Evolutionary conservation across 92 coral and sea anemone species (phyloP).

Genomic region (Parazoanthus swiftii): DNA sequence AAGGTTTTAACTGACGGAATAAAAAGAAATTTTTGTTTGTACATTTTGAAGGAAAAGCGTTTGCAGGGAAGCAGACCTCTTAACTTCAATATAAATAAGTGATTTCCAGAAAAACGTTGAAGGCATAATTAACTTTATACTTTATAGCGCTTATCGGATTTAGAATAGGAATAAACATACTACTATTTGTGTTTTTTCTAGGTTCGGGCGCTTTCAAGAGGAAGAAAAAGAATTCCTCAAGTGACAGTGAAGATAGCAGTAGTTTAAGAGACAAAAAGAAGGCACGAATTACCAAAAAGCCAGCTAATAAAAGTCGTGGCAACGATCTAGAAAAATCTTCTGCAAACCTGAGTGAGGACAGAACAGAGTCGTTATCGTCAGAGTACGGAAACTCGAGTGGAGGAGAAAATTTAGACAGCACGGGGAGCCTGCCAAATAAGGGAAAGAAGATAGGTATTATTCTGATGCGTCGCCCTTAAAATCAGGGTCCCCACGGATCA

Average conservation of each 20-base stretch:
- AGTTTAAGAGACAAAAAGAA: neutral
- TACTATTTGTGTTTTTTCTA: neutral
- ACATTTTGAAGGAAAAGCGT: too few species aligned
- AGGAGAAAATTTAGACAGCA: neutral
- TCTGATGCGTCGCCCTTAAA: neutral
- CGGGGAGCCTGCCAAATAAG: neutral
- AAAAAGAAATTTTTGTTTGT: too few species aligned
- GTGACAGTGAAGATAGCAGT: slow-evolving; percentile 12
- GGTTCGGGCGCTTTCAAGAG: slow-evolving; percentile 49
- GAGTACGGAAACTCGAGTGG: slow-evolving; percentile 19
- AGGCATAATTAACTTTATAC: too few species aligned
- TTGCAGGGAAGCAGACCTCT: too few species aligned
- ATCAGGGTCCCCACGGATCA: too few species aligned
- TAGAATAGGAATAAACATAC: too few species aligned
- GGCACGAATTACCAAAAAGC: neutral
- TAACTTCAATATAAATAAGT: too few species aligned
- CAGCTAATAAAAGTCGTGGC: neutral
- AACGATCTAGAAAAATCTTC: neutral
- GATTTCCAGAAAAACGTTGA: too few species aligned
- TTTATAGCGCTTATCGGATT: too few species aligned
- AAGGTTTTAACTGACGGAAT: too few species aligned
- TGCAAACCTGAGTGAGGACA: neutral
- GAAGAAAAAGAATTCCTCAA: slow-evolving; percentile 43
- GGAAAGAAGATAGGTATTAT: slow-evolving; percentile 15
- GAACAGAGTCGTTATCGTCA: slow-evolving; percentile 8